These are phyloP conservation scores for Vidua macroura DNA, from an alignment of 2,113 vertebrate genomes.

Conservation along the genomic window DNA sequence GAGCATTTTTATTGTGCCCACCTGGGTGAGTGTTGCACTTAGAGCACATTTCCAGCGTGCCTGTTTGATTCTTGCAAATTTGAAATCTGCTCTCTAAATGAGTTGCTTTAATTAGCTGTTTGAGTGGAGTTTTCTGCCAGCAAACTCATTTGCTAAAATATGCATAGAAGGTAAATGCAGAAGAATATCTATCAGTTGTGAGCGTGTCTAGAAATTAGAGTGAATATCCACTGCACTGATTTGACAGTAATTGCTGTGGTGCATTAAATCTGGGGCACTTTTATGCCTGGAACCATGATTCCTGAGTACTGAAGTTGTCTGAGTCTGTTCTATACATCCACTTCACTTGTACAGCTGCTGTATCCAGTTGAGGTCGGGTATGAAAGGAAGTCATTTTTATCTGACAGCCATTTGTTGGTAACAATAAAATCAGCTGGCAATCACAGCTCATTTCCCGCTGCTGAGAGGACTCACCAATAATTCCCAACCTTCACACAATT, in stretches of 20 bases:
- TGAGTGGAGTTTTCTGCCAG: neutral
- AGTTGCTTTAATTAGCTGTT: slow-evolving; percentile 19
- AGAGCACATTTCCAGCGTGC: neutral
- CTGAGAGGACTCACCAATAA: neutral
- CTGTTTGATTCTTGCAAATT: neutral
- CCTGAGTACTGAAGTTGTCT: neutral
- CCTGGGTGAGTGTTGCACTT: neutral
- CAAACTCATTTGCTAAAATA: slow-evolving; percentile 5
- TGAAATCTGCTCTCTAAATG: neutral
- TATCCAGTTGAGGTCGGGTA: neutral
- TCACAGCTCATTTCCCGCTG: neutral
- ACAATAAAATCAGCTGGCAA: neutral
- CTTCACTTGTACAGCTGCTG: neutral
- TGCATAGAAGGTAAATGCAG: neutral
- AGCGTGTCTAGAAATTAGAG: neutral
- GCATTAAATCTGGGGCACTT: neutral
- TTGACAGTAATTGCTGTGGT: neutral
- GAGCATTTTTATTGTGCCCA: neutral
- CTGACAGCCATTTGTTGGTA: neutral
- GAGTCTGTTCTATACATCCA: neutral
- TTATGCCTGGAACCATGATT: neutral
- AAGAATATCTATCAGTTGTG: neutral
- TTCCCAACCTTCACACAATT: neutral
- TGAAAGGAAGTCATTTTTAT: neutral
- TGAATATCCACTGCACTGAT: neutral